A percentile compares a stretch with the other conserved stretches of the same genome.
phyloP scores from a whole-genome alignment of 1,140 invertebrate species.

The Cepaea nemoralis region DNA sequence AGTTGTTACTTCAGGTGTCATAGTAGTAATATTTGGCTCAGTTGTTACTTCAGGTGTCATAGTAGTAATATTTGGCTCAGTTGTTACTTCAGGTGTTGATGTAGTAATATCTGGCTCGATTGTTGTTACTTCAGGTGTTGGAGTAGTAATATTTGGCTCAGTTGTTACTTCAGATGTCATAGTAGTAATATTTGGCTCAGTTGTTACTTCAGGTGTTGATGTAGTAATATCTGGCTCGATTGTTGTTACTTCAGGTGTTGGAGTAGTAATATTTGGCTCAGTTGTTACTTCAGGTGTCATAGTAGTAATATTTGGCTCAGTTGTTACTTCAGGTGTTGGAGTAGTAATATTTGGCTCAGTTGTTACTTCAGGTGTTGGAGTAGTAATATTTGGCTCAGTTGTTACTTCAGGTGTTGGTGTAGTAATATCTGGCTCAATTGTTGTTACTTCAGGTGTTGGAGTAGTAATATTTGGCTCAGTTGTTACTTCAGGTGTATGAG shows the following conservation, averaged over 20 bases:
- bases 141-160: neutral
- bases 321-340: neutral
- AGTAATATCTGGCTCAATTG: neutral
- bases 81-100: neutral
- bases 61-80: slow-evolving; percentile 11
- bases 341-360: neutral
- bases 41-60: neutral
- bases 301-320: neutral
- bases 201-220: neutral
- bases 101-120: neutral
- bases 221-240: neutral
- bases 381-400: neutral
- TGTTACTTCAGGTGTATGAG: neutral
- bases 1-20: too few relatives aligned
- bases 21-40: neutral
- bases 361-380: too few relatives aligned
- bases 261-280: neutral
- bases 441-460: neutral
- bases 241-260: neutral
- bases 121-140: neutral
- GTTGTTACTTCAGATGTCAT: neutral
- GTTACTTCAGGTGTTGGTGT: neutral
- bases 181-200: slow-evolving; percentile 1
- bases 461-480: neutral
- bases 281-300: neutral